Conservation (phyloP, 2,797 vertebrate species). For the Vultur gryphus region DNA sequence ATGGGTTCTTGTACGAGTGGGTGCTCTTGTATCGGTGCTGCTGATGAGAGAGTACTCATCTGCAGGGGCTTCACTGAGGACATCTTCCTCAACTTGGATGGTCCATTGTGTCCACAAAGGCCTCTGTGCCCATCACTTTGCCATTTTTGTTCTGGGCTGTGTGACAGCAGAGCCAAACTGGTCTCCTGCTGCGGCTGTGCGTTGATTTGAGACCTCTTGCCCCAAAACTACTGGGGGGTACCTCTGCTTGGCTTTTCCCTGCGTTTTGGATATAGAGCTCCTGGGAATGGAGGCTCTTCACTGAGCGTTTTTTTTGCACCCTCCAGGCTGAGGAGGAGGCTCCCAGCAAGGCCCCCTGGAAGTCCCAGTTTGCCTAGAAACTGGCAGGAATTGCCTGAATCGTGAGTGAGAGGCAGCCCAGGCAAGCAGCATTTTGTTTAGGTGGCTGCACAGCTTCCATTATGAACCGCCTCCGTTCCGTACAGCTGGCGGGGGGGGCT, state of each 20-base stretch:
- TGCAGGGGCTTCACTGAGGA: neutral
- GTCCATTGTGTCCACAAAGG: rapidly evolving
- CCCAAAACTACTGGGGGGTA: neutral
- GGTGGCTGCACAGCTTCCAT: neutral
- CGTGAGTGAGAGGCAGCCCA: neutral
- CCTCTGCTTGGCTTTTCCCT: neutral
- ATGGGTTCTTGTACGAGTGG: rapidly evolving
- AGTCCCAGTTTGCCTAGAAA: neutral
- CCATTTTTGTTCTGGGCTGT: rapidly evolving
- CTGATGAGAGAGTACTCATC: neutral
- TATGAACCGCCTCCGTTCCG: neutral
- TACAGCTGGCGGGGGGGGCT: neutral
- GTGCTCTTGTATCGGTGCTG: neutral
- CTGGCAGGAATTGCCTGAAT: neutral
- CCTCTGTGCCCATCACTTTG: neutral
- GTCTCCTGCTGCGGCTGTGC: neutral
- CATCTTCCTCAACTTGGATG: neutral
- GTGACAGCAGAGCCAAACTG: neutral
- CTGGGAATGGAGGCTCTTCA: neutral
- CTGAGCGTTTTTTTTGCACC: too few relatives aligned
- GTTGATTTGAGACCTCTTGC: neutral
- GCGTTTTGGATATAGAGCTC: neutral
- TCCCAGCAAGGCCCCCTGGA: neutral
- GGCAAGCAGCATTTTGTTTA: neutral
- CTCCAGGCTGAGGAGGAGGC: too few relatives aligned